These are phyloP conservation scores for Centrocercus urophasianus DNA, from an alignment of 2,113 vertebrate species.

Conservation along the genomic window DNA sequence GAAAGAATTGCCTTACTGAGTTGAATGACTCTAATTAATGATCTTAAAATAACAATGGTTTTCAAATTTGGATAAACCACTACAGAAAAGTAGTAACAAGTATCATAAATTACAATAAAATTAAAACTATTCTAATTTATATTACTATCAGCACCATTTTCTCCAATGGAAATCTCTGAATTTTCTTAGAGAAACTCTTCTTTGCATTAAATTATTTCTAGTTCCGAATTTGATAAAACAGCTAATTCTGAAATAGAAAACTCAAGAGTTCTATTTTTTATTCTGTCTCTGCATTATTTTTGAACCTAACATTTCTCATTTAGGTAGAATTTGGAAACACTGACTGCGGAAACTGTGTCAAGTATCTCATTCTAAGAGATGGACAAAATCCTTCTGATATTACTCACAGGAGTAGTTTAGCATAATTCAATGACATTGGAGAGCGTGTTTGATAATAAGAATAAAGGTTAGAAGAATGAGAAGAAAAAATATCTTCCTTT, in stretches of 20 bases:
- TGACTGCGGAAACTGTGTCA: background rate
- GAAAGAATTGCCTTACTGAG: constrained; percentile 19
- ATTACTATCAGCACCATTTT: background rate
- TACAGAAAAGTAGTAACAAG: background rate
- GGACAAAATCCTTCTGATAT: background rate
- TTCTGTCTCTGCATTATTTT: background rate
- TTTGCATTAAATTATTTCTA: background rate
- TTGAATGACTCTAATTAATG: background rate
- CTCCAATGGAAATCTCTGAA: background rate
- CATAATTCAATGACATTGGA: constrained; percentile 28
- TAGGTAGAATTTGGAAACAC: background rate
- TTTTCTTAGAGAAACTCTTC: background rate
- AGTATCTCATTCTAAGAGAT: background rate
- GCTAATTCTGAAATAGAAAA: background rate
- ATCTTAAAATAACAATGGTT: constrained; percentile 39
- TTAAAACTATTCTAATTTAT: background rate
- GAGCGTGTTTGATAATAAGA: constrained; percentile 13
- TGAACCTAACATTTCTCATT: background rate
- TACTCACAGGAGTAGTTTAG: background rate
- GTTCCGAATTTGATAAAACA: background rate
- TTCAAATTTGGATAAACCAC: background rate
- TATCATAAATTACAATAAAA: background rate
- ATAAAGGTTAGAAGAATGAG: constrained; percentile 15
- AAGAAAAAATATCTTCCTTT: background rate
- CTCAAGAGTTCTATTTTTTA: background rate